Conservation (phyloP, 2,797 vertebrate genomes). For the Lutjanus argentimaculatus region DNA sequence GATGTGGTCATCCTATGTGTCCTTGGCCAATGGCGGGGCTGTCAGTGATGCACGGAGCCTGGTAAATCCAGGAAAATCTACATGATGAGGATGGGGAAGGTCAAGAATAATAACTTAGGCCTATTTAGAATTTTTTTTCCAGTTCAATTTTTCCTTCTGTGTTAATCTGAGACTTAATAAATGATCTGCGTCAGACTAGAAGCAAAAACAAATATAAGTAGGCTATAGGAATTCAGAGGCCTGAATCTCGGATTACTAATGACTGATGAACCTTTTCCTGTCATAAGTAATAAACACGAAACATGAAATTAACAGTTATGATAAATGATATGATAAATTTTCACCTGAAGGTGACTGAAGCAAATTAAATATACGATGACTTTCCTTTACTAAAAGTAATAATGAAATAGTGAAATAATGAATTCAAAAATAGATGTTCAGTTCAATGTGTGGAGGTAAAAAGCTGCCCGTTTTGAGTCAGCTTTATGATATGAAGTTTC, state of each 20-base stretch:
- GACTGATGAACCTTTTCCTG: background rate
- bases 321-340: background rate
- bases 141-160: constrained; percentile 25
- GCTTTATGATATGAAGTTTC: constrained; percentile 10
- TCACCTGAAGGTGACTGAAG: background rate
- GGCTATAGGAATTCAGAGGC: background rate
- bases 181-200: constrained; percentile 7
- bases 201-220: constrained; percentile 2
- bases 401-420: background rate
- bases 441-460: background rate
- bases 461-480: background rate
- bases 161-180: constrained; percentile 43
- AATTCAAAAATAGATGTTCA: background rate
- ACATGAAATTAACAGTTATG: background rate
- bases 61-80: constrained; percentile 59
- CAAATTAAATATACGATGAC: background rate
- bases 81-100: constrained; percentile 56
- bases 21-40: constrained; percentile 51
- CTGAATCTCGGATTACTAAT: background rate
- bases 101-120: constrained; percentile 63
- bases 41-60: constrained; percentile 43
- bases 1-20: constrained; percentile 76
- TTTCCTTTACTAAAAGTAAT: background rate
- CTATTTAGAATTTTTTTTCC: constrained; percentile 49
- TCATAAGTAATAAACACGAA: background rate